Percentiles rank a stretch among this genome's conserved stretches.
phyloP scores from a whole-genome alignment of 2,113 vertebrate species.

The Heloderma charlesbogerti region DNA sequence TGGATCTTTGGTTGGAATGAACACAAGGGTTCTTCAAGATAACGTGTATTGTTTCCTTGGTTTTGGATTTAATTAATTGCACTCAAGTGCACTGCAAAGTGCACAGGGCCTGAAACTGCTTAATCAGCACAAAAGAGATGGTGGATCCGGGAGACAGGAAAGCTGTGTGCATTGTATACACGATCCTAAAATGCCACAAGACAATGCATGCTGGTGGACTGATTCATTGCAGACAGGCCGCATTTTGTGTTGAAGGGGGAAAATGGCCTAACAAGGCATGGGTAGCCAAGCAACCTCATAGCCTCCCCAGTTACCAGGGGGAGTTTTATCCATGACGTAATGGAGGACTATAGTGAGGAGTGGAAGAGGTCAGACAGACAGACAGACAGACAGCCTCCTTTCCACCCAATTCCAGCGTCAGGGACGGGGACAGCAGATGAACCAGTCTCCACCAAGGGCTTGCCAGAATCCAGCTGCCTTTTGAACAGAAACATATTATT shows the following conservation, averaged over 20 bases:
- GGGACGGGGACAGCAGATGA: not conserved
- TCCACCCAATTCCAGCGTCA: too few species aligned
- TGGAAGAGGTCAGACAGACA: conserved; percentile 56
- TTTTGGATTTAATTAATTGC: not conserved
- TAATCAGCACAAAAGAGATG: not conserved
- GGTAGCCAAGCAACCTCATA: conserved; percentile 82
- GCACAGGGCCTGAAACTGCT: not conserved
- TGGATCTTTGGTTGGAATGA: rapidly evolving
- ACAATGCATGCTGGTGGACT: conserved; percentile 53
- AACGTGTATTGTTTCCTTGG: not conserved
- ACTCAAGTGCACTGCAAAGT: rapidly evolving
- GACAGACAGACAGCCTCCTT: not conserved
- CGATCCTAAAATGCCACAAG: conserved; percentile 39
- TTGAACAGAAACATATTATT: not conserved
- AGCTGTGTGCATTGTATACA: not conserved
- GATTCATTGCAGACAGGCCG: conserved; percentile 47
- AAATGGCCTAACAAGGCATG: conserved; percentile 43
- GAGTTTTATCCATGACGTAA: conserved; percentile 78
- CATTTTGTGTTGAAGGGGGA: conserved; percentile 27
- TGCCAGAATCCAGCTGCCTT: not conserved
- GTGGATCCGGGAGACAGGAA: not conserved
- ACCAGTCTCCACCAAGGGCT: not conserved
- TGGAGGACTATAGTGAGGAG: conserved; percentile 52
- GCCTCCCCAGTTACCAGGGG: conserved; percentile 81
- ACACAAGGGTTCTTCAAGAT: not conserved